Evolutionary conservation across 2,888 invertebrate genomes (phyloP).

Genomic region (Caenorhabditis virilis): DNA sequence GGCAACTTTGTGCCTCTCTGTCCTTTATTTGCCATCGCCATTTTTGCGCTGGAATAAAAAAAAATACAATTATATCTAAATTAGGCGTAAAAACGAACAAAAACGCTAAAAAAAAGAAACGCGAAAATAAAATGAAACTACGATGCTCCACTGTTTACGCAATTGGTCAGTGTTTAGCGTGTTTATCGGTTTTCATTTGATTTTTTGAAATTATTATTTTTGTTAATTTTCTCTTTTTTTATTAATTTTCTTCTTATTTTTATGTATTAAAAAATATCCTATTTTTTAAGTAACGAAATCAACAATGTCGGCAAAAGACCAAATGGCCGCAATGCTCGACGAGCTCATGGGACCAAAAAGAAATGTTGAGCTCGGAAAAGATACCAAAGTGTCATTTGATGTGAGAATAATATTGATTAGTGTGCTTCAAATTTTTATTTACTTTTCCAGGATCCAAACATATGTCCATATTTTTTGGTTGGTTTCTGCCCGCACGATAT

Average conservation of each 20-base stretch:
- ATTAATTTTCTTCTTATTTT: not conserved
- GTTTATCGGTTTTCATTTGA: not conserved
- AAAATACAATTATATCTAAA: not conserved
- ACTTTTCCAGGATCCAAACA: conserved; percentile 75
- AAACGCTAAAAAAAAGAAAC: not conserved
- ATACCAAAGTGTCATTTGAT: conserved; percentile 42
- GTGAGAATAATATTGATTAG: no score
- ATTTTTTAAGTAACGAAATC: not conserved
- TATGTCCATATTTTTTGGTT: conserved; percentile 92
- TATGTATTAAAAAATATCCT: not conserved
- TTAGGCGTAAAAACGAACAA: not conserved
- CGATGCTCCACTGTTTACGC: not conserved
- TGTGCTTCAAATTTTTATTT: conserved; percentile 5
- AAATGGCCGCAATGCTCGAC: conserved; percentile 63
- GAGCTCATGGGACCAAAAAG: conserved; percentile 62
- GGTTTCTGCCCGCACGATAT: conserved; percentile 98
- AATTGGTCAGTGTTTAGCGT: not conserved
- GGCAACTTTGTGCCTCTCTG: conserved; percentile 79
- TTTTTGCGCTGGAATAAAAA: conserved; percentile 39
- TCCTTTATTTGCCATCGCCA: conserved; percentile 66
- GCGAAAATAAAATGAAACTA: conserved; percentile 1
- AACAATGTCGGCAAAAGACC: conserved; percentile 51
- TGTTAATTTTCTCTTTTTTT: not conserved
- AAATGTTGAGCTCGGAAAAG: conserved; percentile 51
- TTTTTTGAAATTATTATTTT: not conserved